A percentile compares a stretch with the other conserved stretches of the same genome.
Evolutionary conservation across 2,113 vertebrate genomes (phyloP).

Genomic region (Odocoileus virginianus): DNA sequence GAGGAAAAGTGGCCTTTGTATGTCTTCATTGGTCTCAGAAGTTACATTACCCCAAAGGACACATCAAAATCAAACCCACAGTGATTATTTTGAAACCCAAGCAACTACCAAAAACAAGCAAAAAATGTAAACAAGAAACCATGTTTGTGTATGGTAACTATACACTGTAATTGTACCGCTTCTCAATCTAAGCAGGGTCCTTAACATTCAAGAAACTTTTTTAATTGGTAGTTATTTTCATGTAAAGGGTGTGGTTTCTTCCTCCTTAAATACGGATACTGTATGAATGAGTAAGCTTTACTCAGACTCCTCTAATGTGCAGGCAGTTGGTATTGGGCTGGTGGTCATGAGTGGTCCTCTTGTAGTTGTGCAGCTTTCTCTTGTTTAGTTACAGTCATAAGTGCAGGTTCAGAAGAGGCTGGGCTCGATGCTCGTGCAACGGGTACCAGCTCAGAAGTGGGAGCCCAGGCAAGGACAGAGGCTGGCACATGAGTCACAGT

Average conservation of each 20-base stretch:
- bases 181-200: constrained; percentile 57
- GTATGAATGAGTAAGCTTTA: neutral
- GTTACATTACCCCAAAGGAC: constrained; percentile 54
- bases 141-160: neutral
- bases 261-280: neutral
- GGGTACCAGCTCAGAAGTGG: constrained; percentile 60
- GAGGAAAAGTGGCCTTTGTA: constrained; percentile 10
- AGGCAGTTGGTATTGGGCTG: constrained; percentile 73
- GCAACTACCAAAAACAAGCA: constrained; percentile 52
- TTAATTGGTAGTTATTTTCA: constrained; percentile 64
- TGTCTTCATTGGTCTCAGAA: constrained; percentile 65
- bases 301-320: constrained; percentile 78
- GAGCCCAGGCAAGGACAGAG: constrained; percentile 59
- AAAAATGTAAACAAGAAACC: constrained; percentile 47
- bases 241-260: constrained; percentile 57
- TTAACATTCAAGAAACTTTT: constrained; percentile 62
- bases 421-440: constrained; percentile 63
- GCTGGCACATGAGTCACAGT: constrained; percentile 66
- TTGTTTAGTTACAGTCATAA: constrained; percentile 68
- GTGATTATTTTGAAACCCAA: constrained; percentile 75
- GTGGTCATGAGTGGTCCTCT: constrained; percentile 68
- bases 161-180: constrained; percentile 40
- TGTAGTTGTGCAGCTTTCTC: constrained; percentile 71
- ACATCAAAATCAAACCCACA: constrained; percentile 84
- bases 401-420: constrained; percentile 62